phyloP scores from a whole-genome alignment of 1,140 invertebrate genomes.

The Diorhabda carinulata region DNA sequence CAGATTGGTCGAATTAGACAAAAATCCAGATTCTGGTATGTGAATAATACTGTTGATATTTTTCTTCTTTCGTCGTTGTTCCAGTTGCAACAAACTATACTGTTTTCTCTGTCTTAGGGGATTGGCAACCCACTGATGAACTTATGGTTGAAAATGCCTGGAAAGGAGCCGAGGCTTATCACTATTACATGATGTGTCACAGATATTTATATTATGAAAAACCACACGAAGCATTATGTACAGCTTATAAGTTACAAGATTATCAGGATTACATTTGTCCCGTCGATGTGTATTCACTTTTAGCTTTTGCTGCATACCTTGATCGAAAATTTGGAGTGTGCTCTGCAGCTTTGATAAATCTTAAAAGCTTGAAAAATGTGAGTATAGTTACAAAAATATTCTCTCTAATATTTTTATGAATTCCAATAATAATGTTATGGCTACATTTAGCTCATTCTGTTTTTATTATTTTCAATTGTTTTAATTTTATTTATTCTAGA shows the following conservation, averaged over 20 bases:
- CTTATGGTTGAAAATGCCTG: conserved; percentile 59
- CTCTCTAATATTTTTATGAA: neutral
- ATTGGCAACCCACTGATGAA: conserved; percentile 25
- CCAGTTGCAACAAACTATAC: neutral
- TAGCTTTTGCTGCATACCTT: conserved; percentile 71
- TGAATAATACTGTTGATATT: neutral
- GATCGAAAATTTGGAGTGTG: conserved; percentile 76
- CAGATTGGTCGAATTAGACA: conserved; percentile 78
- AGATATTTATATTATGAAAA: conserved; percentile 70
- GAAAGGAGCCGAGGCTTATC: conserved; percentile 84
- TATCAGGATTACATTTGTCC: conserved; percentile 78
- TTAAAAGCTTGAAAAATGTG: conserved; percentile 70
- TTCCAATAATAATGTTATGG: neutral
- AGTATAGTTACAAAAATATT: conserved; percentile 11
- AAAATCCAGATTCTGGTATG: conserved; percentile 47
- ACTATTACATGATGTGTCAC: conserved; percentile 81
- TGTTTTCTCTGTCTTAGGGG: conserved; percentile 22
- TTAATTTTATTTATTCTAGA: conserved; percentile 30
- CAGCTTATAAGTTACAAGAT: conserved; percentile 70
- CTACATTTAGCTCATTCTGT: neutral
- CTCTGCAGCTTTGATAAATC: conserved; percentile 91
- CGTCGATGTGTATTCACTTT: conserved; percentile 70
- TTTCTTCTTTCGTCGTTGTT: neutral
- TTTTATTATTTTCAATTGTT: neutral
- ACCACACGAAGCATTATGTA: conserved; percentile 79